Evolutionary conservation across 2,888 invertebrate species (phyloP).

Genomic region (Dryocosmus kuriphilus): DNA sequence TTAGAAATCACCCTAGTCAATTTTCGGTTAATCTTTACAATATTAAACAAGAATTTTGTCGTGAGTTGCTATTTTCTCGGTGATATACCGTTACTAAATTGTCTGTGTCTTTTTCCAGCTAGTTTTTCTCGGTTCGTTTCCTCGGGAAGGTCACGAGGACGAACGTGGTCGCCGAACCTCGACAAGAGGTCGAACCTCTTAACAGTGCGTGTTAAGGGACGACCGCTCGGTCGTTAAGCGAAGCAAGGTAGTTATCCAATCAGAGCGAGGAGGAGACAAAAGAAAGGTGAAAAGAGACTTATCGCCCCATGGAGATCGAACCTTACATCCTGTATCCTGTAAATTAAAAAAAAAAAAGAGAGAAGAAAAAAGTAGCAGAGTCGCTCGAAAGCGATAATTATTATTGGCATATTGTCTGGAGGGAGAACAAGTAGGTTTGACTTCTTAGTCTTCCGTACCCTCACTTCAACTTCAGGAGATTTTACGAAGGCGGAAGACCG

Average conservation of each 20-base stretch:
- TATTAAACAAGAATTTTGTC: background rate
- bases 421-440: slow-evolving; percentile 2
- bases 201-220: slow-evolving; percentile 56
- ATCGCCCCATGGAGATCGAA: slow-evolving; percentile 55
- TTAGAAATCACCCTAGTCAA: too few relatives aligned
- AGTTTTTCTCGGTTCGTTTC: slow-evolving; percentile 47
- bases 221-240: slow-evolving; percentile 61
- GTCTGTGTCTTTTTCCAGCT: slow-evolving; percentile 6
- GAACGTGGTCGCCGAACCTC: slow-evolving; percentile 52
- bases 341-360: slow-evolving; percentile 20
- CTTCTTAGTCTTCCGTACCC: slow-evolving; percentile 28
- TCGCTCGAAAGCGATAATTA: slow-evolving; percentile 55
- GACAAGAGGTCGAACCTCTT: slow-evolving; percentile 56
- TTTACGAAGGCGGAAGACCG: background rate
- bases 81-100: slow-evolving; percentile 21
- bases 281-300: slow-evolving; percentile 75
- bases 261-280: slow-evolving; percentile 77
- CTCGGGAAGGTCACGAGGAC: slow-evolving; percentile 53
- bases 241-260: slow-evolving; percentile 70
- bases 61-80: background rate
- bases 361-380: slow-evolving; percentile 34
- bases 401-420: slow-evolving; percentile 58
- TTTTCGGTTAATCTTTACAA: background rate
- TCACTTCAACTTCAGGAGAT: background rate
- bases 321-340: slow-evolving; percentile 59